Conservation (phyloP, 64 coral and sea anemone genomes). For the Cladopsammia gracilis region DNA sequence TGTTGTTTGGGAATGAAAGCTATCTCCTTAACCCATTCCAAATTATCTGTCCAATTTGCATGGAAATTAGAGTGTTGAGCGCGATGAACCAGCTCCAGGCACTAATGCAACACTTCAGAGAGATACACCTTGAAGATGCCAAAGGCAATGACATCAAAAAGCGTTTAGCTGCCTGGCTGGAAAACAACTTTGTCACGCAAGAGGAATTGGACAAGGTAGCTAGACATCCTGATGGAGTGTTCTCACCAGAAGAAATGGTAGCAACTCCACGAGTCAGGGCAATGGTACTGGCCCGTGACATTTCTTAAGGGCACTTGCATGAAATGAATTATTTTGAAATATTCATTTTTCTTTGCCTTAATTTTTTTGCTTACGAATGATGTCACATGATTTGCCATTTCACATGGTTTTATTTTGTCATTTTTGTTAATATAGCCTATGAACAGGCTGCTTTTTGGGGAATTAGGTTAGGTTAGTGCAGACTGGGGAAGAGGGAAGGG, state of each 20-base stretch:
- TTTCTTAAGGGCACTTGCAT: slow-evolving; percentile 83
- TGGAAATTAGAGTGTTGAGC: slow-evolving; percentile 32
- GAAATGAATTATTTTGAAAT: slow-evolving; percentile 30
- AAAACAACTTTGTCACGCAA: slow-evolving; percentile 70
- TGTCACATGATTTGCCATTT: too few relatives aligned
- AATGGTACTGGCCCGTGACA: slow-evolving; percentile 77
- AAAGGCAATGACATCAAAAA: slow-evolving; percentile 22
- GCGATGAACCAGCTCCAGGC: slow-evolving; percentile 18
- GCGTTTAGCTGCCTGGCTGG: slow-evolving; percentile 31
- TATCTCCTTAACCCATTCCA: slow-evolving; percentile 79
- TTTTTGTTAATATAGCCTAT: too few relatives aligned
- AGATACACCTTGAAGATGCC: too few relatives aligned
- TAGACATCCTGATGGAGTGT: slow-evolving; percentile 54
- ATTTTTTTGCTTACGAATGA: too few relatives aligned
- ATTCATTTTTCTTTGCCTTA: too few relatives aligned
- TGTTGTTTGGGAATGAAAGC: slow-evolving; percentile 28
- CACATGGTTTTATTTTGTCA: too few relatives aligned
- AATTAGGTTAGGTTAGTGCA: too few relatives aligned
- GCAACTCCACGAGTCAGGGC: slow-evolving; percentile 74
- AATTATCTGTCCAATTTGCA: slow-evolving; percentile 69
- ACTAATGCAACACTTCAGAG: slow-evolving; percentile 28
- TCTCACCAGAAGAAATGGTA: slow-evolving; percentile 18
- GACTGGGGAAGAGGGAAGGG: too few relatives aligned
- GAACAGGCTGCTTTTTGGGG: too few relatives aligned
- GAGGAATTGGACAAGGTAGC: slow-evolving; percentile 37